Evolutionary conservation across 2,888 invertebrate species (phyloP), one percentile per base, ranked within the genome.

Genomic region (Luffia ferchaultella): DNA sequence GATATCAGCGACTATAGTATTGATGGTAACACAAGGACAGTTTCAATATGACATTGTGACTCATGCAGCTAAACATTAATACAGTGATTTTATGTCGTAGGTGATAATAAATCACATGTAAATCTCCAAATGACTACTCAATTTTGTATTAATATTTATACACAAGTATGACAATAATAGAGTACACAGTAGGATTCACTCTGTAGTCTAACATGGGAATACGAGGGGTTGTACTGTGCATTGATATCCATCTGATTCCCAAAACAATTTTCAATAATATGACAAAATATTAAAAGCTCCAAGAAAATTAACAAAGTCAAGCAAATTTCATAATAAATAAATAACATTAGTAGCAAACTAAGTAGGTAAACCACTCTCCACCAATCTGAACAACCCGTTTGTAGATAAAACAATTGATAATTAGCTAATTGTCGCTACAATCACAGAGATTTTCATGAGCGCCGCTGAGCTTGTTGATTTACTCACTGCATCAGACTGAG

Each of bases 391-490:
- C 72, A 79, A 76, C 74, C 71, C 71, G 71, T 73, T 73, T 70
- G 61, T 69, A 74, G 71, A 70, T 70, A 74, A 72, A 70, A 76
- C 69, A 73, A 75, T 73, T 68, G 68, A 76, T 69, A 75, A 73
- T 74, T 78, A 79, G 78, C 80, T 82, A 82, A 75, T 70, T 78
- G 74, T 79, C 68, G 78, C 82, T 83, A 83, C 82, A 83, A 83
- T 83, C 83, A 83, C 83, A 83, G 83, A 76, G 76, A 79, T 78
- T 79, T 80, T 79, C 77, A 75, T 83, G 82, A 83, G 82, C 50
- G 45, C 42, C 45, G 42, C 42, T 43, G 44, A 30, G 30, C 80
- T 75, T 72, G 67, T 70, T 63, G 67, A 68, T 75, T 72, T 68
- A 71, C 65, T 70, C 69, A 67, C 65, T 63, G 65, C 65, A 80